phyloP scores from a whole-genome alignment of 2,888 invertebrate species.

The Drosophila imparisetae region DNA sequence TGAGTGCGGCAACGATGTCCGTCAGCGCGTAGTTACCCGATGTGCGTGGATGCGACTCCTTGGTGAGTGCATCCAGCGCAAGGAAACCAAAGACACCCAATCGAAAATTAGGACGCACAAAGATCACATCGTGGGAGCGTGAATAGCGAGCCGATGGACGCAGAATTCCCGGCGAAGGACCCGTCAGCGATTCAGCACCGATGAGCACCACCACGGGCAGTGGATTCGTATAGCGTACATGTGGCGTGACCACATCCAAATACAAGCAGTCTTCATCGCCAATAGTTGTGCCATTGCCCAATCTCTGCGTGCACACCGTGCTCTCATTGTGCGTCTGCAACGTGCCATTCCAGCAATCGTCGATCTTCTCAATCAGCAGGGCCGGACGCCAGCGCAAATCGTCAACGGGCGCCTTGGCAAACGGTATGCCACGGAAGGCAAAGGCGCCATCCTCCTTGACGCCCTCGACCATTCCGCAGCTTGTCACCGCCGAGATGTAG shows the following conservation, averaged over 20 bases:
- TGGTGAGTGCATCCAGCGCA: constrained; percentile 89
- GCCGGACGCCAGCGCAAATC: constrained; percentile 90
- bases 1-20: constrained; percentile 90
- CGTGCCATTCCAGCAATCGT: constrained; percentile 92
- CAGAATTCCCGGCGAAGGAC: constrained; percentile 89
- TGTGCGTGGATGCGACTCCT: constrained; percentile 89
- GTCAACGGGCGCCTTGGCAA: constrained; percentile 90
- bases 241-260: constrained; percentile 92
- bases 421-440: constrained; percentile 93
- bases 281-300: constrained; percentile 88
- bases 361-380: constrained; percentile 88
- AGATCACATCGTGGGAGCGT: constrained; percentile 91
- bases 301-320: constrained; percentile 89
- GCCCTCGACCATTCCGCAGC: constrained; percentile 92
- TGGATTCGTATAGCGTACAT: constrained; percentile 91
- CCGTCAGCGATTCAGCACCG: constrained; percentile 91
- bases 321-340: constrained; percentile 88
- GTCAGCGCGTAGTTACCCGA: constrained; percentile 95
- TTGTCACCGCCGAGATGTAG: constrained; percentile 89
- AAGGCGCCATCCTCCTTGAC: constrained; percentile 91
- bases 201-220: constrained; percentile 93
- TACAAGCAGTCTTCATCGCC: constrained; percentile 93
- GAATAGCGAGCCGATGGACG: constrained; percentile 92
- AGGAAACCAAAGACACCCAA: constrained; percentile 92
- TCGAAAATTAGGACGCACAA: constrained; percentile 94